Evolutionary conservation across 2,888 invertebrate genomes (phyloP).

Genomic region (Trissoscelio sp.): DNA sequence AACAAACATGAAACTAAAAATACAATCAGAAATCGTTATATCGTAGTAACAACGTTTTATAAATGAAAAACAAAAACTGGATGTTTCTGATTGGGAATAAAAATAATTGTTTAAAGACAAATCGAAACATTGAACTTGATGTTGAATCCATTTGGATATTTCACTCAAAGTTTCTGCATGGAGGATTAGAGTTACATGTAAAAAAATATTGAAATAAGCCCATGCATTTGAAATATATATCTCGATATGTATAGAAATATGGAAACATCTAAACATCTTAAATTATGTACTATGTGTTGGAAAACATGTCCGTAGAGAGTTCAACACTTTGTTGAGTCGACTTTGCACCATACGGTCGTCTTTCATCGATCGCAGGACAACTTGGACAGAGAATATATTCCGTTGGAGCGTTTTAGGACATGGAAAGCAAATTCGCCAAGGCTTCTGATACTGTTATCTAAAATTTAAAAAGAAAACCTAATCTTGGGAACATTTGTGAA

Average conservation of each 20-base stretch:
- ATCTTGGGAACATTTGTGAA: not conserved
- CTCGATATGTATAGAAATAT: constrained; percentile 9
- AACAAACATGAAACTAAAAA: no score
- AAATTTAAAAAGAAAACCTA: constrained; percentile 20
- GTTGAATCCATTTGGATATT: not conserved
- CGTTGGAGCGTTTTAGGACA: constrained; percentile 51
- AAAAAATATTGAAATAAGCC: not conserved
- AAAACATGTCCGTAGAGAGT: constrained; percentile 56
- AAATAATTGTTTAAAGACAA: not conserved
- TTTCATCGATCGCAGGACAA: constrained; percentile 69
- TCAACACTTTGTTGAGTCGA: constrained; percentile 61
- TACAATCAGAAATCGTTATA: no score
- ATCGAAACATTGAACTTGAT: not conserved
- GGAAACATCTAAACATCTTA: constrained; percentile 15
- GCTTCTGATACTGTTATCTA: constrained; percentile 32
- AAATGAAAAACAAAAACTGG: no score
- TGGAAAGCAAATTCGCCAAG: constrained; percentile 44
- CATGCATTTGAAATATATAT: constrained; percentile 10
- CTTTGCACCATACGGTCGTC: constrained; percentile 63
- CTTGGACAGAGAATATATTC: constrained; percentile 64
- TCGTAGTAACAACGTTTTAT: no score
- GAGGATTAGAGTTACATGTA: not conserved
- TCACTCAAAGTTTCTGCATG: not conserved
- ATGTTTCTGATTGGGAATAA: no score
- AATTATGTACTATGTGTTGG: constrained; percentile 37